Conservation (phyloP, 2,888 invertebrate genomes). For the Lissonota sp. region DNA sequence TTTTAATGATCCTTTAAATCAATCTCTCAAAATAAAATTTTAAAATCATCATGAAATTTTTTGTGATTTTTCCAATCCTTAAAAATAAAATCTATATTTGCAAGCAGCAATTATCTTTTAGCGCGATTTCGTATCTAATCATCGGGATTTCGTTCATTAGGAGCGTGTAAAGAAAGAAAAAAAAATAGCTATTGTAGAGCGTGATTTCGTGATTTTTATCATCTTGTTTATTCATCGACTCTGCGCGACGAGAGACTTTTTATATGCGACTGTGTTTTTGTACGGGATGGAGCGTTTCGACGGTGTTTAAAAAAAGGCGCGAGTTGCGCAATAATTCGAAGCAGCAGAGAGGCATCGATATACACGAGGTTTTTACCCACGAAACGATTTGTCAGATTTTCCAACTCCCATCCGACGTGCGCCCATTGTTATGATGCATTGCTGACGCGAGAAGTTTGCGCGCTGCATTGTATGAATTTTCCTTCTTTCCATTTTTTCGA, state of each 20-base stretch:
- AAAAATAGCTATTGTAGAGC: neutral
- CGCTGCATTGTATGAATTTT: slow-evolving; percentile 4
- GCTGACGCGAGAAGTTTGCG: slow-evolving; percentile 10
- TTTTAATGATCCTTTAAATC: too few relatives aligned
- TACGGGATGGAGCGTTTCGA: slow-evolving; percentile 46
- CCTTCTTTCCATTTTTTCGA: slow-evolving; percentile 11
- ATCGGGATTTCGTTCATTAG: slow-evolving; percentile 77
- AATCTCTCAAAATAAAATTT: too few relatives aligned
- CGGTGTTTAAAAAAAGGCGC: slow-evolving; percentile 8
- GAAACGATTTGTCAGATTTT: slow-evolving; percentile 67
- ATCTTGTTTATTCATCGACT: slow-evolving; percentile 64
- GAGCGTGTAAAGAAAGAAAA: slow-evolving; percentile 29
- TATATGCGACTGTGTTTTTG: neutral
- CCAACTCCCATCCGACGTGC: slow-evolving; percentile 46
- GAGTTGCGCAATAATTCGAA: slow-evolving; percentile 64
- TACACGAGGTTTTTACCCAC: slow-evolving; percentile 55
- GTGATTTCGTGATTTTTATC: slow-evolving; percentile 74
- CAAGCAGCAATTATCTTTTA: too few relatives aligned
- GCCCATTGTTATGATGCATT: too few relatives aligned
- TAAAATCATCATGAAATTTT: too few relatives aligned
- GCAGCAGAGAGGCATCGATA: slow-evolving; percentile 9
- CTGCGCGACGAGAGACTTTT: neutral
- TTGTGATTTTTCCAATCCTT: too few relatives aligned
- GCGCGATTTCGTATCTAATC: neutral
- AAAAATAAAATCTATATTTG: too few relatives aligned